These are phyloP conservation scores for Brachionus sp. DNA, from an alignment of 1,140 invertebrate species.

Conservation along the genomic window DNA sequence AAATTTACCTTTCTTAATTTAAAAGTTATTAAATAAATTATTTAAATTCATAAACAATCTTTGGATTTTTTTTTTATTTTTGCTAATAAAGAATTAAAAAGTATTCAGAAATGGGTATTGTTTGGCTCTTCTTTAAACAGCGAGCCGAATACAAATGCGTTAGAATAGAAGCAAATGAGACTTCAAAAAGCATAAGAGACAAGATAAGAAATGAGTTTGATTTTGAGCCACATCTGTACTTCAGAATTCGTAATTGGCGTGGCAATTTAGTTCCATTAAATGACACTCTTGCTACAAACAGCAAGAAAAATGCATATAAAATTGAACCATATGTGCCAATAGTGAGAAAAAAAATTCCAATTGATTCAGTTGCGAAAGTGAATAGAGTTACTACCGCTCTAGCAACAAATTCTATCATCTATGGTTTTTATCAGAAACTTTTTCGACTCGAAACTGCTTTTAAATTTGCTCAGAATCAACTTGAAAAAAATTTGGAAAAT, in stretches of 20 bases:
- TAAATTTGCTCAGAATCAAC: neutral
- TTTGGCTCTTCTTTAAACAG: slow-evolving; percentile 5
- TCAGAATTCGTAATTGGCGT: neutral
- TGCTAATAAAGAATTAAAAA: neutral
- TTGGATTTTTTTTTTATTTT: neutral
- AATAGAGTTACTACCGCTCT: neutral
- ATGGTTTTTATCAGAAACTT: neutral
- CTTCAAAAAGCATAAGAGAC: neutral
- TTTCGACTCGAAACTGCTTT: neutral
- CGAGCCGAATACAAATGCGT: neutral
- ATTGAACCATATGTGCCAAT: slow-evolving; percentile 14
- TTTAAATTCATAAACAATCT: slow-evolving; percentile 20
- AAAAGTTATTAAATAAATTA: slow-evolving; percentile 25
- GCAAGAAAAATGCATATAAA: neutral
- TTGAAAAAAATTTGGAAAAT: neutral
- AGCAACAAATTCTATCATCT: neutral
- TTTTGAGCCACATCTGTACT: neutral
- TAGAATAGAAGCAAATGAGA: neutral
- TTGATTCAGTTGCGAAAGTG: neutral
- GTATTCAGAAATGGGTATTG: neutral
- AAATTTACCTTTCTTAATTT: neutral
- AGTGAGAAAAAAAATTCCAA: neutral
- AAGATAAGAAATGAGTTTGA: neutral
- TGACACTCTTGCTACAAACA: neutral
- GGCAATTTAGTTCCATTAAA: slow-evolving; percentile 15